These are phyloP conservation scores for Melipona quadrifasciata DNA, from an alignment of 1,140 invertebrate species.

Conservation along the genomic window DNA sequence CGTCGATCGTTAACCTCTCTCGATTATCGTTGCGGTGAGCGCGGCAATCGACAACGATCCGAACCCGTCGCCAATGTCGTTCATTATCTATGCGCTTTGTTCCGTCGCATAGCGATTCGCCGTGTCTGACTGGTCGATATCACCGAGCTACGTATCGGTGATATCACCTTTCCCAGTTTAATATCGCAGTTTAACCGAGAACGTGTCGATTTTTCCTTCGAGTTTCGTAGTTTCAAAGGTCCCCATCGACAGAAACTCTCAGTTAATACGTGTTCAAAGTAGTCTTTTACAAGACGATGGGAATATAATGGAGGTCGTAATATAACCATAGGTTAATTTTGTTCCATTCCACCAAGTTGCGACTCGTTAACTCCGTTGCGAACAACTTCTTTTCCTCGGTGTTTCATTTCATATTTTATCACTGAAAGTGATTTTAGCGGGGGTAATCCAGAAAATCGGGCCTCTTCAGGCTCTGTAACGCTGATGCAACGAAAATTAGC, in stretches of 20 bases:
- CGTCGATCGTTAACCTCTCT: constrained; percentile 59
- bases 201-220: too few species aligned
- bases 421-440: too few species aligned
- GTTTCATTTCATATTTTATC: not conserved
- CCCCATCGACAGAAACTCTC: too few species aligned
- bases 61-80: constrained; percentile 15
- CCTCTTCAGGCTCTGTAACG: too few species aligned
- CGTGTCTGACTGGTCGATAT: not conserved
- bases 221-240: not conserved
- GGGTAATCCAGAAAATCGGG: too few species aligned
- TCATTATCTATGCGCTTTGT: constrained; percentile 9
- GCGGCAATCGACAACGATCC: constrained; percentile 42
- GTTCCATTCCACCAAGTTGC: not conserved
- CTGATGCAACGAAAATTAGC: too few species aligned
- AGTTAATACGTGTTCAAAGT: not conserved
- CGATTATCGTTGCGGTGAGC: constrained; percentile 58
- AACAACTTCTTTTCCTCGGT: not conserved
- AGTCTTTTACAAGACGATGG: not conserved
- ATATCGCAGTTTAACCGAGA: not conserved
- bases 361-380: not conserved
- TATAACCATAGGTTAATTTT: not conserved
- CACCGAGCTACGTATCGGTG: not conserved
- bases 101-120: constrained; percentile 9
- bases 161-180: not conserved
- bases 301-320: not conserved